A percentile compares a stretch with the other conserved stretches of the same genome.
Evolutionary conservation across 2,888 invertebrate genomes (phyloP).

Genomic region (Melitaea athalia): DNA sequence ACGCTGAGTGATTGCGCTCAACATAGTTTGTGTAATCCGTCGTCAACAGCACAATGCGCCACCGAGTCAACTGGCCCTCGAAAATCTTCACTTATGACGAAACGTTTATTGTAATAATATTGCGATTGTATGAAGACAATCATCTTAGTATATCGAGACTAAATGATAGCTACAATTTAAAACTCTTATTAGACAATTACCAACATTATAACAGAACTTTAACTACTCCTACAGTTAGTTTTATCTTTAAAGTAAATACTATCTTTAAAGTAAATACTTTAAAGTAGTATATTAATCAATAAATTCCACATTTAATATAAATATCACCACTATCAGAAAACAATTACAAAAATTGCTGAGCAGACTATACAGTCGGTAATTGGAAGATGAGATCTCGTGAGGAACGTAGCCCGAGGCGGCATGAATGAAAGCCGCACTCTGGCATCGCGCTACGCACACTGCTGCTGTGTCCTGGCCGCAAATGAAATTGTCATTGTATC

Average conservation of each 20-base stretch:
- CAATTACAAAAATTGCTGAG: conserved; percentile 73
- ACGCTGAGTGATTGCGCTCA: conserved; percentile 75
- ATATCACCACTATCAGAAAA: conserved; percentile 60
- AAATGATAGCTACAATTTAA: background rate
- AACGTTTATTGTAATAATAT: conserved; percentile 43
- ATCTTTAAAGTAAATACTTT: background rate
- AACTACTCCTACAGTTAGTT: background rate
- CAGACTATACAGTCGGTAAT: conserved; percentile 70
- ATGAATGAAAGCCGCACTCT: conserved; percentile 81
- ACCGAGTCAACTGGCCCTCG: conserved; percentile 69
- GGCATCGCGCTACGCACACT: conserved; percentile 64
- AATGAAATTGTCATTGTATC: conserved; percentile 44
- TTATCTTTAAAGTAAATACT: background rate
- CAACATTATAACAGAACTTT: background rate
- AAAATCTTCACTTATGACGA: conserved; percentile 71
- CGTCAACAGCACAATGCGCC: conserved; percentile 65
- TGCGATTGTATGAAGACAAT: conserved; percentile 18
- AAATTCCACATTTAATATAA: conserved; percentile 39
- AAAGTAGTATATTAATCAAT: conserved; percentile 15
- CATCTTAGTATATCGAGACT: background rate
- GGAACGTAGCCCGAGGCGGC: conserved; percentile 78
- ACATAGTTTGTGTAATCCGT: conserved; percentile 77
- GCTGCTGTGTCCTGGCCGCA: conserved; percentile 48
- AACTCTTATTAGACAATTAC: background rate
- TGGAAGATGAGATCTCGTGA: conserved; percentile 80